phyloP scores from a whole-genome alignment of 2,888 invertebrate species.

The Dinocampus coccinellae region DNA sequence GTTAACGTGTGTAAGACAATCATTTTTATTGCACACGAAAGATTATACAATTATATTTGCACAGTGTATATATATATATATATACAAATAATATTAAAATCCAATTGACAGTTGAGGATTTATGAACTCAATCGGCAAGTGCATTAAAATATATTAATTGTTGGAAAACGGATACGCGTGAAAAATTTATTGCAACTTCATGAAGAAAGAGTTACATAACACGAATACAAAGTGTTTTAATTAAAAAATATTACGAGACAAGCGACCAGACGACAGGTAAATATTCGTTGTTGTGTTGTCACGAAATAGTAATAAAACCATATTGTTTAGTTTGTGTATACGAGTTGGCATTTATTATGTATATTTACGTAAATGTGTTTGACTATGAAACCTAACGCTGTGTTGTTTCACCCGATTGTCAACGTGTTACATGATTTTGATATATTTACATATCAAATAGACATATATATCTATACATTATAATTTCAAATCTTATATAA shows the following conservation, averaged over 20 bases:
- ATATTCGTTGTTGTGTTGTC: conserved; percentile 55
- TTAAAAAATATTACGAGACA: conserved; percentile 45
- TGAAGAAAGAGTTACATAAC: background rate
- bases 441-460: no score
- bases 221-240: conserved; percentile 47
- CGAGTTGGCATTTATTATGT: background rate
- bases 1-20: background rate
- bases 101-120: background rate
- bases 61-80: background rate
- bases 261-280: conserved; percentile 59
- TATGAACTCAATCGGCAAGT: background rate
- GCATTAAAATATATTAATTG: background rate
- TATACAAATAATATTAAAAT: background rate
- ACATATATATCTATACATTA: no score
- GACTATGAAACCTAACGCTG: background rate
- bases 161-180: background rate
- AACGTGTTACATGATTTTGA: no score
- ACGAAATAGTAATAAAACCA: conserved; percentile 31
- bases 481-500: no score
- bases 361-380: background rate
- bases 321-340: conserved; percentile 30
- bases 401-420: background rate
- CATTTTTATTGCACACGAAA: background rate
- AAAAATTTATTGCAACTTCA: background rate
- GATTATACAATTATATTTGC: background rate